phyloP scores from a whole-genome alignment of 1,140 invertebrate genomes.

The Caenorhabditis brenneri region DNA sequence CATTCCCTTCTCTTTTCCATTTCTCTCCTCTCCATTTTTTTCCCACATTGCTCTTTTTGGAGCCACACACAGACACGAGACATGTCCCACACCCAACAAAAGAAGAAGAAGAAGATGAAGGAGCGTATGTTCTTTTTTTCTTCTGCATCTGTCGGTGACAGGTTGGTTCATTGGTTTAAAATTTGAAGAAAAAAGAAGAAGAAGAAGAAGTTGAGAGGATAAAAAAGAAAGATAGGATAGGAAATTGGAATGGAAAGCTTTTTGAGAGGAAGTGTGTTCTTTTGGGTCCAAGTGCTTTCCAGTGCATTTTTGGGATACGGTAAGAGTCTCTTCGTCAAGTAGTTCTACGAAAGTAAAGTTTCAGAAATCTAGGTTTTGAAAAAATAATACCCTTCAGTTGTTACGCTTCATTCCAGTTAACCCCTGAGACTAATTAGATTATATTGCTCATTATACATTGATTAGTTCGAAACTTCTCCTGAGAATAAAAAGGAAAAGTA shows the following conservation, averaged over 20 bases:
- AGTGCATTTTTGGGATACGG: too few relatives aligned
- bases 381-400: too few relatives aligned
- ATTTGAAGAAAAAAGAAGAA: not conserved
- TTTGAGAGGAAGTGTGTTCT: not conserved
- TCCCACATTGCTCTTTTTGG: conserved; percentile 43
- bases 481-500: too few relatives aligned
- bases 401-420: too few relatives aligned
- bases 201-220: not conserved
- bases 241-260: not conserved
- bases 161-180: conserved; percentile 1
- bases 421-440: too few relatives aligned
- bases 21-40: not conserved
- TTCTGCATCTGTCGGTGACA: not conserved
- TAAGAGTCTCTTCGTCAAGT: too few relatives aligned
- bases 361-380: too few relatives aligned
- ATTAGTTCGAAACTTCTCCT: too few relatives aligned
- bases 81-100: too few relatives aligned
- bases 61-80: conserved; percentile 19
- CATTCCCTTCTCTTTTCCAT: not conserved
- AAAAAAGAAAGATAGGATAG: not conserved
- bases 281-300: too few relatives aligned
- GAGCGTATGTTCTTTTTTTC: not conserved
- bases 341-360: too few relatives aligned
- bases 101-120: not conserved
- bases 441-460: too few relatives aligned